Evolutionary conservation across 2,113 vertebrate species (phyloP), one percentile per base, ranked within the genome.

Genomic region (Canis aureus): DNA sequence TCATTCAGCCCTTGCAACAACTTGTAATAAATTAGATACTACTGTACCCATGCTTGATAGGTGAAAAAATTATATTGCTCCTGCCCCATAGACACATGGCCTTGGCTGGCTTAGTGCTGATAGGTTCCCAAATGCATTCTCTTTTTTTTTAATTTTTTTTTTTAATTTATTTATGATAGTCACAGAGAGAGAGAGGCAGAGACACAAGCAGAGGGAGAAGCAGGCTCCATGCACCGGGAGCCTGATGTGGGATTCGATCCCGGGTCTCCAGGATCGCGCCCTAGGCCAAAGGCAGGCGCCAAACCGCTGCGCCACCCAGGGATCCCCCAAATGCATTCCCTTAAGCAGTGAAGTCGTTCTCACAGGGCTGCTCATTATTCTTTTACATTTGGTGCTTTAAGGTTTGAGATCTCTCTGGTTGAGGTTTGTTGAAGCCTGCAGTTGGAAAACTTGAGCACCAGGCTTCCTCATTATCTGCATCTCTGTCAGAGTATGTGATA

Each of bases 361-460:
- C 10, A 10, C 0, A 6, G 29, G 43, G 4, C 35, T 1, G 7
- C 12, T n/a, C 2, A 0, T n/a, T 22, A 9, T 29, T 20, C 51
- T 86, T 62, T 11, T 32, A 1, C 35, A 15, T 59, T 23, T 29
- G n/a, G n/a, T 78, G 85, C 76, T 64, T 16, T 15, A 2, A 7
- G 25, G 13, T 6, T 7, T 38, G 59, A 66, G 80, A 4, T 51
- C 13, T 59, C 87, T 60, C 2, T 4, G 25, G 57, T 16, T 38
- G 83, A 67, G 71, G 67, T 66, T 53, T 51, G 17, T 38, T 32
- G 80, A 67, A 53, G 10, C 38, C 17, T 32, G 2, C 11, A 12
- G 29, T 8, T 80, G 93, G 38, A 38, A 78, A 55, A 27, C 29
- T 4, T 76, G 74, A 23, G 35, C 2, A 0, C 11, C 0, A 7